Conservation (phyloP, 1,140 invertebrate genomes). For the Sycophaga agraensis region DNA sequence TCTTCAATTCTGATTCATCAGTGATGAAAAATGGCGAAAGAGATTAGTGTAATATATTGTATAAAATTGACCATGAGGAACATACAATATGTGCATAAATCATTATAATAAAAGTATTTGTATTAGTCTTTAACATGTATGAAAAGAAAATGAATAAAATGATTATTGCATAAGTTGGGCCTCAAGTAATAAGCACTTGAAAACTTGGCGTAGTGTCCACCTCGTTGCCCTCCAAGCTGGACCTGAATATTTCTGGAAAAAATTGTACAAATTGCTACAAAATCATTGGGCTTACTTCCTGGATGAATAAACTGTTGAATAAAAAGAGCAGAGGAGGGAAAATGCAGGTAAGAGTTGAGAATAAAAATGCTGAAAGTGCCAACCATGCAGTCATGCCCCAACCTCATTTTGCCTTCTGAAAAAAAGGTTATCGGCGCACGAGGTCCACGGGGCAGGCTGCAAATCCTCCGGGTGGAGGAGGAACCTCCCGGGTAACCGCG, state of each 20-base stretch:
- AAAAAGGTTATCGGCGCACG: conserved; percentile 19
- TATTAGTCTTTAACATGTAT: too few species aligned
- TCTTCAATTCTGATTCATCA: too few species aligned
- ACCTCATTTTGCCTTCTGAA: not conserved
- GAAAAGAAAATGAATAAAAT: not conserved
- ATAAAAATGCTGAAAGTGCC: not conserved
- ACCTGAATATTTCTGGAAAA: not conserved
- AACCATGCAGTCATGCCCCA: not conserved
- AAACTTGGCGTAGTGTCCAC: not conserved
- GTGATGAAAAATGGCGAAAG: too few species aligned
- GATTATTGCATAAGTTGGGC: too few species aligned
- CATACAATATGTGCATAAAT: too few species aligned
- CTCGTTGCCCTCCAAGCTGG: conserved; percentile 5
- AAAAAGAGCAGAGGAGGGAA: not conserved
- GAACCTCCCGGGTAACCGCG: too few species aligned
- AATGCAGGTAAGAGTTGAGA: not conserved
- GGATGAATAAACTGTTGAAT: not conserved
- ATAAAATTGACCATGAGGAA: too few species aligned
- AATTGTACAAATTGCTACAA: not conserved
- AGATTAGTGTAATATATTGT: too few species aligned
- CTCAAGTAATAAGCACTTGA: not conserved
- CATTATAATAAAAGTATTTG: too few species aligned
- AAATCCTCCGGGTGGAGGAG: too few species aligned
- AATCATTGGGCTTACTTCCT: not conserved
- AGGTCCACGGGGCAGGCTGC: not conserved